Conservation (phyloP, 2,797 vertebrate genomes). For the Cyprinella venusta region DNA sequence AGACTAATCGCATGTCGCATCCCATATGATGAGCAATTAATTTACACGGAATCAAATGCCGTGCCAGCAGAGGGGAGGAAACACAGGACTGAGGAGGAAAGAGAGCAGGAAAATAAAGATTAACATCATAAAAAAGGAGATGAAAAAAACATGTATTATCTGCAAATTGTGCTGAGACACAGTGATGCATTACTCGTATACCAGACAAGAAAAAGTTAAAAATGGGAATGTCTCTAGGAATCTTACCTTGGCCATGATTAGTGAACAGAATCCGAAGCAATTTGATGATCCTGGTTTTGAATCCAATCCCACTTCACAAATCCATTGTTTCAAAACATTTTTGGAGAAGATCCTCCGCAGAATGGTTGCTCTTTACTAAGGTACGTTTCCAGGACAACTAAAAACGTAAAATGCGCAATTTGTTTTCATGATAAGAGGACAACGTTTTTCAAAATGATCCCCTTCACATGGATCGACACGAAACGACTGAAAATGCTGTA, state of each 20-base stretch:
- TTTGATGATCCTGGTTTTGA: not conserved
- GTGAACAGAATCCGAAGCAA: not conserved
- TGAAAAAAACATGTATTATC: not conserved
- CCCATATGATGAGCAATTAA: conserved; percentile 86
- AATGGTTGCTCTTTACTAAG: not conserved
- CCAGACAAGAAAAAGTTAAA: not conserved
- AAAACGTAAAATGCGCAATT: not conserved
- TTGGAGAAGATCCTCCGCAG: not conserved
- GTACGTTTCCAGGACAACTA: not conserved
- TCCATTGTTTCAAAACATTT: not conserved
- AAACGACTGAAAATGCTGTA: not conserved
- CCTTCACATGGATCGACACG: not conserved
- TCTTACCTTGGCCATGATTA: not conserved
- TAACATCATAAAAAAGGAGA: not conserved
- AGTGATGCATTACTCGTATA: not conserved
- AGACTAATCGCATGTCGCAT: conserved; percentile 84
- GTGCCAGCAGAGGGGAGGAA: conserved; percentile 63
- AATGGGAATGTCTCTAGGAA: not conserved
- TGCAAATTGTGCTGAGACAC: not conserved
- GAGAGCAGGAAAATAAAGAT: conserved; percentile 19
- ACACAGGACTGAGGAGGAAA: not conserved
- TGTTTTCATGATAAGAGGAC: not conserved
- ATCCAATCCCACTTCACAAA: not conserved
- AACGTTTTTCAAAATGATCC: not conserved
- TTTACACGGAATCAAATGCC: conserved; percentile 80